Percentiles rank a stretch among this genome's conserved stretches.
These are phyloP conservation scores for Syngnathus typhle DNA, from an alignment of 2,113 vertebrate genomes.

Conservation along the genomic window DNA sequence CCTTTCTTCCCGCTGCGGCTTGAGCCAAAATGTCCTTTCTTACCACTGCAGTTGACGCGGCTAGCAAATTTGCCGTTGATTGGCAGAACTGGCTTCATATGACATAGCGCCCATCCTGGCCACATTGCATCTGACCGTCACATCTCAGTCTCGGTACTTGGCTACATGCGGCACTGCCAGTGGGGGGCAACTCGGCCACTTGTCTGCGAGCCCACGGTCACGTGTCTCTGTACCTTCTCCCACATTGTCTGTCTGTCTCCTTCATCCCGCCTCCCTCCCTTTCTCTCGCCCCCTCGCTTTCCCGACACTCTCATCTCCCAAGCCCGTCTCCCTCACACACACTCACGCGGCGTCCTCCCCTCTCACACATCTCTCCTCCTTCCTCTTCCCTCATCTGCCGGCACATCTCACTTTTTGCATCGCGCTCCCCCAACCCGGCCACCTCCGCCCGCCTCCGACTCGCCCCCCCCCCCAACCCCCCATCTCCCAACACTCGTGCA, in stretches of 20 bases:
- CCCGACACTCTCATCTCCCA: constrained; percentile 35
- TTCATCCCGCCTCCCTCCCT: constrained; percentile 25
- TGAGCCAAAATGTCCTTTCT: too few species aligned
- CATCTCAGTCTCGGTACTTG: too few species aligned
- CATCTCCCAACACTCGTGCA: constrained; percentile 38
- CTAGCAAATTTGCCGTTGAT: too few species aligned
- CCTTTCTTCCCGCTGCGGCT: too few species aligned
- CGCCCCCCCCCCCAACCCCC: constrained; percentile 39
- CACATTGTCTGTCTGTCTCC: constrained; percentile 5
- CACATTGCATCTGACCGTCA: too few species aligned
- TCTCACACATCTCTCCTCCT: constrained; percentile 49
- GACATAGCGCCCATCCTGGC: too few species aligned
- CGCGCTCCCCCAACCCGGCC: constrained; percentile 6
- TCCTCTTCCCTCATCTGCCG: constrained; percentile 53
- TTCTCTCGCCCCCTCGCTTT: constrained; percentile 4
- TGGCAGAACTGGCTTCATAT: too few species aligned
- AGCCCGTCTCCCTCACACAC: constrained; percentile 48
- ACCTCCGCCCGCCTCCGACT: constrained; percentile 15
- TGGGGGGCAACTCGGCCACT: neutral
- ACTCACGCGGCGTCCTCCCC: constrained; percentile 60
- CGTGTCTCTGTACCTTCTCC: constrained; percentile 22
- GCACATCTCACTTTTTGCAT: constrained; percentile 52
- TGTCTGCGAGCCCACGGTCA: constrained; percentile 14
- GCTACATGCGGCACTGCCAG: neutral
- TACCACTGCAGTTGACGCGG: too few species aligned